These are phyloP conservation scores for Rhodophaea formosa DNA, from an alignment of 2,888 invertebrate genomes.

Conservation along the genomic window DNA sequence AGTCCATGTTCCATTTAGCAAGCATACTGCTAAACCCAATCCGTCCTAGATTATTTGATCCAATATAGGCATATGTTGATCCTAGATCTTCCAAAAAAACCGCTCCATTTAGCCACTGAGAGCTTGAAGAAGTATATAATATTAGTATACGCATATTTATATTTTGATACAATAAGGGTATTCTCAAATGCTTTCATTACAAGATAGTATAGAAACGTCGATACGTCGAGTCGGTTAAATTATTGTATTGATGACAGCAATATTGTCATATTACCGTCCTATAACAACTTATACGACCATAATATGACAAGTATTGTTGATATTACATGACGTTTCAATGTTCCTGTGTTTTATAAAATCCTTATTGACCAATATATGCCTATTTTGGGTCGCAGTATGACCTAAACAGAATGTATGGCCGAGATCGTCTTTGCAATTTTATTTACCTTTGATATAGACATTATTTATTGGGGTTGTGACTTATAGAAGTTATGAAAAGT, in stretches of 20 bases:
- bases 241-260: too few species aligned
- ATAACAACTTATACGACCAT: background rate
- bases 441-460: background rate
- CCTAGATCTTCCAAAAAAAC: background rate
- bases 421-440: background rate
- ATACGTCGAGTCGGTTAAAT: background rate
- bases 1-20: background rate
- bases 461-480: background rate
- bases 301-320: too few species aligned
- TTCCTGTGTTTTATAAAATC: background rate
- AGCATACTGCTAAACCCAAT: conserved; percentile 15
- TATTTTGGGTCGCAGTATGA: conserved; percentile 9
- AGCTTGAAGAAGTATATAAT: background rate
- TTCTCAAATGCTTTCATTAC: too few species aligned
- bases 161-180: too few species aligned
- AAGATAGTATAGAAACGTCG: background rate
- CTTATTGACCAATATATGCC: conserved; percentile 6
- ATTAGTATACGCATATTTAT: too few species aligned
- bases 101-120: background rate
- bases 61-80: conserved; percentile 7
- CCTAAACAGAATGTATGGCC: conserved; percentile 7
- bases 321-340: background rate
- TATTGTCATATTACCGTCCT: background rate
- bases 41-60: conserved; percentile 15
- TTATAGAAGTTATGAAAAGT: background rate